phyloP scores from a whole-genome alignment of 1,140 invertebrate genomes.

The Heterodera carotae region DNA sequence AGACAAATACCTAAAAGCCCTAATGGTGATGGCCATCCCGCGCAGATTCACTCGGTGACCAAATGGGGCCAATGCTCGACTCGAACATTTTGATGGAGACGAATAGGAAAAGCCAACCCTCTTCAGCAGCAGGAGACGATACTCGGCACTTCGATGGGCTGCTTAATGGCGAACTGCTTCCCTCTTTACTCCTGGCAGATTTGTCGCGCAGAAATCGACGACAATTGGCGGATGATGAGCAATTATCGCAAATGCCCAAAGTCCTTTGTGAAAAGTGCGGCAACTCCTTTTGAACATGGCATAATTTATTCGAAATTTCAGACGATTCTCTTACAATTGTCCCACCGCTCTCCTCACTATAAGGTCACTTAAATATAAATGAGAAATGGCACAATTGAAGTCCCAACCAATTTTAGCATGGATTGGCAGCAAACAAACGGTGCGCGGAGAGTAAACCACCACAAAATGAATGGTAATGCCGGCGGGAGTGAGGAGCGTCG shows the following conservation, averaged over 20 bases:
- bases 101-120: not conserved
- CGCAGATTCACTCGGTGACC: not conserved
- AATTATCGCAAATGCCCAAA: not conserved
- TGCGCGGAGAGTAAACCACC: not conserved
- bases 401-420: slow-evolving; percentile 13
- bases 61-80: slow-evolving; percentile 13
- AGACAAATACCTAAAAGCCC: not conserved
- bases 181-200: not conserved
- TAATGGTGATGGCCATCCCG: not conserved
- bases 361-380: slow-evolving; percentile 24
- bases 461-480: not conserved
- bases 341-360: slow-evolving; percentile 57
- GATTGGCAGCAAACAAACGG: slow-evolving; percentile 6
- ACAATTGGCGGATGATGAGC: not conserved
- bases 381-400: not conserved
- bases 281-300: not conserved
- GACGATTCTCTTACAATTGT: slow-evolving; percentile 57
- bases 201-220: not conserved
- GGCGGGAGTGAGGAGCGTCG: not conserved
- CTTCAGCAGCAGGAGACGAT: not conserved
- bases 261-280: slow-evolving; percentile 22
- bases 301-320: slow-evolving; percentile 19
- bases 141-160: not conserved
- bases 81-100: slow-evolving; percentile 19
- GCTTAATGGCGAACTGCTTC: not conserved